phyloP scores from a whole-genome alignment of 2,113 vertebrate species.

The Rhinopithecus roxellana region DNA sequence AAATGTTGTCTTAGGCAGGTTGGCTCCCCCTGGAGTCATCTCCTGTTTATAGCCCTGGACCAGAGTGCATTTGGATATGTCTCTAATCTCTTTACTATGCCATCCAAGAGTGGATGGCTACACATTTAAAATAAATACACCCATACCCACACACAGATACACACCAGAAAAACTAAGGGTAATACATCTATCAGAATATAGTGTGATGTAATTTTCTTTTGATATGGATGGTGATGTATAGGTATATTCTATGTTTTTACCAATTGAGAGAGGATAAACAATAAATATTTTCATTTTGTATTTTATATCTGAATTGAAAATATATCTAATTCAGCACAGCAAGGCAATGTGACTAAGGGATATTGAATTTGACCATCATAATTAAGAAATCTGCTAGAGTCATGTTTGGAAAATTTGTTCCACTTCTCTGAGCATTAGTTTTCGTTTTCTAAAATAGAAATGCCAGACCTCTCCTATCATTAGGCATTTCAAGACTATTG shows the following conservation, averaged over 20 bases:
- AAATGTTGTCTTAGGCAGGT: background rate
- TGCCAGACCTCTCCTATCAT: background rate
- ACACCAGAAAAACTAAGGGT: background rate
- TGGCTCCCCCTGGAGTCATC: background rate
- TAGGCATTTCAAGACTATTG: background rate
- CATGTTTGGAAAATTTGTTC: constrained; percentile 43
- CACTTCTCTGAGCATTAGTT: constrained; percentile 34
- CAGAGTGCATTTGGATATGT: background rate
- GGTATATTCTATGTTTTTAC: background rate
- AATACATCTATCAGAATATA: background rate
- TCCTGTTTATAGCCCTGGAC: background rate
- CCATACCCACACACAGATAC: background rate
- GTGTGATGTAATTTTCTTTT: constrained; percentile 33
- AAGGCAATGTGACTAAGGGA: background rate
- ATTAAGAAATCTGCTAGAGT: constrained; percentile 39
- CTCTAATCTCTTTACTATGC: background rate
- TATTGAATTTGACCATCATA: constrained; percentile 3
- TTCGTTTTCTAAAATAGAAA: constrained; percentile 35
- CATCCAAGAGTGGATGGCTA: background rate
- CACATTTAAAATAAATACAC: constrained; percentile 24
- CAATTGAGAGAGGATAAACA: background rate
- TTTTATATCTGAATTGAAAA: constrained; percentile 24
- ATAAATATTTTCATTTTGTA: background rate
- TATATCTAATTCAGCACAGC: background rate
- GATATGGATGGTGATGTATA: too few species aligned